These are phyloP conservation scores for Anas bernieri DNA, from an alignment of 2,797 vertebrate genomes.

Conservation along the genomic window DNA sequence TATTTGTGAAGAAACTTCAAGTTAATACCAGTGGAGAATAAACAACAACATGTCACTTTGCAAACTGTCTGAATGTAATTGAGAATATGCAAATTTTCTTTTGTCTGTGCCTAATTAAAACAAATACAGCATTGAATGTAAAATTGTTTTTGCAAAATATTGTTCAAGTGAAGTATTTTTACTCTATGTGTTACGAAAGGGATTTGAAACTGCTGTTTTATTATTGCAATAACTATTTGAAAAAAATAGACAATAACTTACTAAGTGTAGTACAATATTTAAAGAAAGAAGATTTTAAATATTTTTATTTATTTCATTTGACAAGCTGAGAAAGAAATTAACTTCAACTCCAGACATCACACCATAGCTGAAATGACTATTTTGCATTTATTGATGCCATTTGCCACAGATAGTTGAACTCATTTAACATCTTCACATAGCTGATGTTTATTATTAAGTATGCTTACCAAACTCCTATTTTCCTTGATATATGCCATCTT, in stretches of 20 bases:
- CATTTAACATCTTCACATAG: background rate
- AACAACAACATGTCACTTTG: background rate
- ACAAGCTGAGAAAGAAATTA: background rate
- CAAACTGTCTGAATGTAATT: background rate
- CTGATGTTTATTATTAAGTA: background rate
- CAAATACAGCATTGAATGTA: background rate
- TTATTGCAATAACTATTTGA: background rate
- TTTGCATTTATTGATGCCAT: background rate
- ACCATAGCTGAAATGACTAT: background rate
- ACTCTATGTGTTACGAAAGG: background rate
- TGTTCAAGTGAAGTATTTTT: background rate
- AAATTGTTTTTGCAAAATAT: background rate
- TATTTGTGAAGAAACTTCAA: background rate
- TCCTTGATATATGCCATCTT: background rate
- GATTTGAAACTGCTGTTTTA: background rate
- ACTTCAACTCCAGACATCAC: background rate
- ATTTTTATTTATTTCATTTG: no score
- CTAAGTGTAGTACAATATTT: no score
- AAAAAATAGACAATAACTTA: background rate
- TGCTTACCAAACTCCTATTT: background rate
- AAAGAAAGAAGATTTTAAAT: no score
- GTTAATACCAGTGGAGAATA: background rate
- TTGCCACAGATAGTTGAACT: background rate
- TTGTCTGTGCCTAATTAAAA: background rate
- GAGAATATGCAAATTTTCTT: background rate